Conservation (phyloP, 2,888 invertebrate genomes). For the Euspilapteryx auroguttella region DNA sequence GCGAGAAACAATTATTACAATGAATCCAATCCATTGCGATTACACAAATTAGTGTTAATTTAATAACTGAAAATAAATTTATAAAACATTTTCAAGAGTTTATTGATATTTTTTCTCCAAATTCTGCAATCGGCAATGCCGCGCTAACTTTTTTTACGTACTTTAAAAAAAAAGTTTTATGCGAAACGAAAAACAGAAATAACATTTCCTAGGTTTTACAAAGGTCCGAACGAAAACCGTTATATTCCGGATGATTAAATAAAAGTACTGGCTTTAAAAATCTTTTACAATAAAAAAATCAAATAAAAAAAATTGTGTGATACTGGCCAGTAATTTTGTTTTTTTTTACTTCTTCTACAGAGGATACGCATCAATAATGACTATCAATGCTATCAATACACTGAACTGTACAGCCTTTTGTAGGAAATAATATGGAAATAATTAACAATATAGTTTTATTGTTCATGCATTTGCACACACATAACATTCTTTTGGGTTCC, state of each 20-base stretch:
- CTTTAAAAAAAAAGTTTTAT: not conserved
- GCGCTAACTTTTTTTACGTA: not conserved
- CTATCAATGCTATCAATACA: not conserved
- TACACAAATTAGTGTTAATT: constrained; percentile 6
- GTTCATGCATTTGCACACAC: too few species aligned
- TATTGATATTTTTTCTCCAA: too few species aligned
- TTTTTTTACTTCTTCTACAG: not conserved
- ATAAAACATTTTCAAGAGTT: constrained; percentile 1
- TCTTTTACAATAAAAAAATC: too few species aligned
- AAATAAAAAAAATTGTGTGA: too few species aligned
- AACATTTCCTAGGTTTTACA: not conserved
- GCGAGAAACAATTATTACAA: constrained; percentile 51
- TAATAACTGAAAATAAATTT: constrained; percentile 1
- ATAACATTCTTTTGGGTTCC: too few species aligned
- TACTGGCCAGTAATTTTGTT: not conserved
- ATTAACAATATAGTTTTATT: too few species aligned
- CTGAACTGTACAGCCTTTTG: not conserved
- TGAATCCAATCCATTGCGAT: constrained; percentile 52
- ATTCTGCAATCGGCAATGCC: too few species aligned
- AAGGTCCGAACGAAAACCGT: too few species aligned
- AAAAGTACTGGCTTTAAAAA: too few species aligned
- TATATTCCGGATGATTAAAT: too few species aligned
- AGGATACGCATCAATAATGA: too few species aligned
- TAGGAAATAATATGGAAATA: too few species aligned
- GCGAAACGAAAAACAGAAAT: not conserved